A percentile compares a stretch with the other conserved stretches of the same genome.
phyloP scores from a whole-genome alignment of 2,888 invertebrate species.

The Carcina quercana region DNA sequence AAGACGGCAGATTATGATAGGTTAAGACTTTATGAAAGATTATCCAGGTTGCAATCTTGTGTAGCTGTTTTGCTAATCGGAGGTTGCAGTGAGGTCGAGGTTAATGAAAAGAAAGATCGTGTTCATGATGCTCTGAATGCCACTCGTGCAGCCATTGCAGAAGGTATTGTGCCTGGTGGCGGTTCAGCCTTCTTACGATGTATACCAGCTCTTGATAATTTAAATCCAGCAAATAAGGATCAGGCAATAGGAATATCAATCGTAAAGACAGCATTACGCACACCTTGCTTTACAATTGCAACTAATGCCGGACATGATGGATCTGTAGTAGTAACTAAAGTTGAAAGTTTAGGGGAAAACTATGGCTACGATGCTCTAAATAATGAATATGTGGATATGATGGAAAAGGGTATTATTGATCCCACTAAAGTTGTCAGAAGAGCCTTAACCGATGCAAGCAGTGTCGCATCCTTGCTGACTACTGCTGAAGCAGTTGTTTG shows the following conservation, averaged over 20 bases:
- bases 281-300: constrained; percentile 92
- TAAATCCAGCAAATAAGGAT: constrained; percentile 82
- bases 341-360: constrained; percentile 81
- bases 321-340: constrained; percentile 90
- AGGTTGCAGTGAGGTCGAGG: constrained; percentile 91
- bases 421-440: constrained; percentile 84
- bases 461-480: constrained; percentile 59
- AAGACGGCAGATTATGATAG: constrained; percentile 93
- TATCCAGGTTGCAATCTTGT: constrained; percentile 90
- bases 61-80: constrained; percentile 86
- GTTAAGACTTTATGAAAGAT: constrained; percentile 89
- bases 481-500: constrained; percentile 98
- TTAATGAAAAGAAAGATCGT: constrained; percentile 96
- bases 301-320: constrained; percentile 94
- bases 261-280: constrained; percentile 86
- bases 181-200: constrained; percentile 92
- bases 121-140: constrained; percentile 96
- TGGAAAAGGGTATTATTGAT: constrained; percentile 94
- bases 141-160: constrained; percentile 94
- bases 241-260: constrained; percentile 88
- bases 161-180: constrained; percentile 97
- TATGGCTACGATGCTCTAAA: constrained; percentile 93
- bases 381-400: constrained; percentile 91
- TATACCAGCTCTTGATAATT: constrained; percentile 77
- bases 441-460: constrained; percentile 56